phyloP scores from a whole-genome alignment of 1,140 invertebrate species.

The Drosophila murphyi region DNA sequence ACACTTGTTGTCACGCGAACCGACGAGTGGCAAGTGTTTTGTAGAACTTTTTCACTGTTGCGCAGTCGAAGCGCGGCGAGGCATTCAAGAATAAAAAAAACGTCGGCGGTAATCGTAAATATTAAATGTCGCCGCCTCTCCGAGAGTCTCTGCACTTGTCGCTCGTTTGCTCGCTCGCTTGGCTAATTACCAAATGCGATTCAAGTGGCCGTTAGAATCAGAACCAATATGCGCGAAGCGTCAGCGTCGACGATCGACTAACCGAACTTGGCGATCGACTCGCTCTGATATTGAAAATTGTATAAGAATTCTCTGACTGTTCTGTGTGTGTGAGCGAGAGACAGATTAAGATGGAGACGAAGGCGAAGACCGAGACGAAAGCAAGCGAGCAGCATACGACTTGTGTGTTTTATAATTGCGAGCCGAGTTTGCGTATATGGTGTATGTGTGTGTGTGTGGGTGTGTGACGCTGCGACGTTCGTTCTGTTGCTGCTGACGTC shows the following conservation, averaged over 20 bases:
- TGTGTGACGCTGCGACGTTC: slow-evolving; percentile 17
- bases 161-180: slow-evolving; percentile 39
- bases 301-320: slow-evolving; percentile 40
- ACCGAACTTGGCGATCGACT: slow-evolving; percentile 31
- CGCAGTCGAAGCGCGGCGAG: slow-evolving; percentile 20
- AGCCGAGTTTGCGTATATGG: neutral
- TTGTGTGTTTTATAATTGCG: slow-evolving; percentile 37
- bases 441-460: slow-evolving; percentile 21
- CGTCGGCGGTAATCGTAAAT: slow-evolving; percentile 24
- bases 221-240: slow-evolving; percentile 33
- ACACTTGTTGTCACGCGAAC: slow-evolving; percentile 53
- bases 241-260: slow-evolving; percentile 16
- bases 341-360: neutral
- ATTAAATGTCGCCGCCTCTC: slow-evolving; percentile 36
- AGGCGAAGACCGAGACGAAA: neutral
- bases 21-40: slow-evolving; percentile 67
- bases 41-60: slow-evolving; percentile 51
- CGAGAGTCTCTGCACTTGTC: slow-evolving; percentile 38
- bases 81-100: neutral
- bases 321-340: slow-evolving; percentile 14
- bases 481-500: slow-evolving; percentile 27
- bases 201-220: slow-evolving; percentile 40
- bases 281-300: slow-evolving; percentile 43
- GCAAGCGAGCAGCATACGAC: neutral
- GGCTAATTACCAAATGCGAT: slow-evolving; percentile 55